Base-by-base conservation (phyloP, 1,140 invertebrate species). In the Pogonomyrmex californicus region DNA sequence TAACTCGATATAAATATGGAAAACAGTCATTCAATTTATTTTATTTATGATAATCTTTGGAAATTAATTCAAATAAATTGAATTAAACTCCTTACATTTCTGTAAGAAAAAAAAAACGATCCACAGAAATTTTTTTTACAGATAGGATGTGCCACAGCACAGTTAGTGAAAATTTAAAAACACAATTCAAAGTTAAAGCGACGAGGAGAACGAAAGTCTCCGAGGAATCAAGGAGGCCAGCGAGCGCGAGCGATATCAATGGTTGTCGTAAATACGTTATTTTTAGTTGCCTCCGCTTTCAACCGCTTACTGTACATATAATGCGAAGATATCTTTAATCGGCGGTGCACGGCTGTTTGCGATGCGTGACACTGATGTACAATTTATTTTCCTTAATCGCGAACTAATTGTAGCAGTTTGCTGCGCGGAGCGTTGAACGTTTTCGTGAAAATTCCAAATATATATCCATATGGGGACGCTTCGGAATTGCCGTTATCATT, bases 221-320 rank as follows among this genome's bases (percentile, higher is more conserved):
- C 12, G 47, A 44, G 77, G 41, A 56, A 56, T 81, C 58, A 54
- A 44, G 41, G n/a, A 17, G 58, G 23, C 41, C 17, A 63, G 14
- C 36, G 49, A 75, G 76, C 30, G 54, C 41, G 82, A 58, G 54
- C 78, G 88, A 90, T 91, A 91, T 91, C 90, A 86, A 83, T 86
- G 79, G 66, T 76, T 68, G 86, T 90, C 75, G 90, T 91, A 91
- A 91, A 91, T 91, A 91, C 47, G 89, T 90, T 91, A 91, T 91
- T 91, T 91, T 90, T 91, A 91, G 90, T 91, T 70, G 38, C 38
- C 60, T 56, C 71, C 36, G 85, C 85, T 73, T 30, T 70, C 71
- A 85, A 87, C 85, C 56, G 62, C 66, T 75, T 76, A 90, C 71
- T 86, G 70, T 56, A 81, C 49, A 56, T 76, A 82, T 71, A 86